These are phyloP conservation scores for Anastrepha ludens DNA, from an alignment of 1,140 invertebrate species.

Conservation along the genomic window DNA sequence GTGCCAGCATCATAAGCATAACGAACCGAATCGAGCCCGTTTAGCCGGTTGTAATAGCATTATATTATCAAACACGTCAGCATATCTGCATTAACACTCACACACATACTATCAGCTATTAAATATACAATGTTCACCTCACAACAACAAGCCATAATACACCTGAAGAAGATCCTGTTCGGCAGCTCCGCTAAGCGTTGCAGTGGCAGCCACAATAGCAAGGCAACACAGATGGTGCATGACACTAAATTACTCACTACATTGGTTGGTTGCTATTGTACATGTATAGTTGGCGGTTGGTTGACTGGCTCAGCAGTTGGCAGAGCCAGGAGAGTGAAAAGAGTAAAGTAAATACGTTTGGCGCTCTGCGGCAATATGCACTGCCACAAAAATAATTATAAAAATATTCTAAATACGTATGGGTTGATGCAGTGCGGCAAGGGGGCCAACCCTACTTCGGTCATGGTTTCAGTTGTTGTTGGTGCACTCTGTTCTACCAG, in stretches of 20 bases:
- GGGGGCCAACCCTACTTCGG: no score
- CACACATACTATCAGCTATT: no score
- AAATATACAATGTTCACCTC: background rate
- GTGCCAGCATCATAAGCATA: background rate
- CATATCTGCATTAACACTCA: background rate
- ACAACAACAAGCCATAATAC: background rate
- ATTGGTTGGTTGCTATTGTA: background rate
- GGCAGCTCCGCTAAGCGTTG: background rate
- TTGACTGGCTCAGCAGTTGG: no score
- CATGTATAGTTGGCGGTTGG: no score
- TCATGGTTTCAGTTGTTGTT: no score
- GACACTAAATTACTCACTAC: background rate
- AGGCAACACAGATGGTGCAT: background rate
- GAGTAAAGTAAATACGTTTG: no score
- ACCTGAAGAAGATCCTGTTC: conserved; percentile 26
- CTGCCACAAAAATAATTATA: no score
- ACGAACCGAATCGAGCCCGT: background rate
- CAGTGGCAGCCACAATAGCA: background rate
- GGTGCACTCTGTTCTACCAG: no score
- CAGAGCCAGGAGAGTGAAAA: no score
- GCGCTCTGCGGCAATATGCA: no score
- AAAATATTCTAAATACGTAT: no score
- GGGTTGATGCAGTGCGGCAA: no score
- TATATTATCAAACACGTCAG: conserved; percentile 46
- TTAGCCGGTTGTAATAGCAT: conserved; percentile 23